These are phyloP conservation scores for Buathra laborator DNA, from an alignment of 2,888 invertebrate genomes.

Conservation along the genomic window DNA sequence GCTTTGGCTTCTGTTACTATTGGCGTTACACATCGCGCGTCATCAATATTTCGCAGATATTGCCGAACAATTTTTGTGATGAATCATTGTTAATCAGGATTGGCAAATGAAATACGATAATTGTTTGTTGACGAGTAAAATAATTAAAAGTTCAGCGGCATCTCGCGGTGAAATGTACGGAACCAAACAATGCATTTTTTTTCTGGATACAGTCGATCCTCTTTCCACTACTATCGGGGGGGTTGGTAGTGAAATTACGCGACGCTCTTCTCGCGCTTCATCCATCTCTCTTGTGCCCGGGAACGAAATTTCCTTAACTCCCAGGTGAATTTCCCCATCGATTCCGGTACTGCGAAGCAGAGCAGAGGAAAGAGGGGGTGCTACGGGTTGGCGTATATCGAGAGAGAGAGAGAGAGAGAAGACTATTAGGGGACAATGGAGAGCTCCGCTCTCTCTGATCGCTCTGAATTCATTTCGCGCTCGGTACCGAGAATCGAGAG, in stretches of 20 bases:
- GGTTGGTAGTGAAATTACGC: conserved; percentile 50
- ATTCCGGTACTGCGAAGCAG: conserved; percentile 40
- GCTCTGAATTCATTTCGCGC: conserved; percentile 66
- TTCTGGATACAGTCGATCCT: background rate
- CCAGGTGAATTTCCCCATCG: conserved; percentile 68
- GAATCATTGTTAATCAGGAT: too few species aligned
- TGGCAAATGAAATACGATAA: background rate
- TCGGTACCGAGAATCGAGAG: conserved; percentile 57
- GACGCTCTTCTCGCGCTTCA: conserved; percentile 20
- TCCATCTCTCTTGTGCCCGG: conserved; percentile 41
- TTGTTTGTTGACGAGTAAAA: background rate
- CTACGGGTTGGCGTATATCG: conserved; percentile 35
- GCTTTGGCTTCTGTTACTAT: too few species aligned
- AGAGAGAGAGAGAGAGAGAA: conserved; percentile 56
- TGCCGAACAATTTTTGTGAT: too few species aligned
- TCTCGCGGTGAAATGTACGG: background rate
- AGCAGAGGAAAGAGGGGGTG: background rate
- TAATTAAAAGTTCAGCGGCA: conserved; percentile 5
- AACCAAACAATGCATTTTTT: conserved; percentile 3
- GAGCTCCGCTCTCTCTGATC: conserved; percentile 43
- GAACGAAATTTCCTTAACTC: conserved; percentile 67
- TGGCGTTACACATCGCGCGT: too few species aligned
- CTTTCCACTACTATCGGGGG: background rate
- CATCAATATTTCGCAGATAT: too few species aligned
- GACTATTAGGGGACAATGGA: conserved; percentile 67